Evolutionary conservation across 2,797 vertebrate species (phyloP).

Genomic region (Ctenosaura bakeri): DNA sequence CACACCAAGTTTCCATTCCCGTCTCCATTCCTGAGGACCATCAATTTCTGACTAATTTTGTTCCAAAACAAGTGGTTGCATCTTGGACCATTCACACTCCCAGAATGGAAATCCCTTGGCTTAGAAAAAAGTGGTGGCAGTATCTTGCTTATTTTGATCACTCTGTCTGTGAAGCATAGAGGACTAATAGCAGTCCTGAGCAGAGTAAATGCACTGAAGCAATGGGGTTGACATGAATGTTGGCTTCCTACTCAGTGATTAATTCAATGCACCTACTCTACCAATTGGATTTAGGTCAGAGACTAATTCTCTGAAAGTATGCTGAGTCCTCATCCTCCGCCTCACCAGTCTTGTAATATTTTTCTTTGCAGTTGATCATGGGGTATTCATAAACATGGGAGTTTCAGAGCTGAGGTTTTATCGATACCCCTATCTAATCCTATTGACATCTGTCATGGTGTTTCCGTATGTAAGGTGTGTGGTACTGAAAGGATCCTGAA

Average conservation of each 20-base stretch:
- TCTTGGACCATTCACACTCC: neutral
- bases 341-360: neutral
- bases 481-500: neutral
- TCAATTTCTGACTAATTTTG: neutral
- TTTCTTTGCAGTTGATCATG: neutral
- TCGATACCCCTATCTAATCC: neutral
- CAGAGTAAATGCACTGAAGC: too few species aligned
- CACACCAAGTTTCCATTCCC: neutral
- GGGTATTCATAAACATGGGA: too few species aligned
- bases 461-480: neutral
- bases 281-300: too few species aligned
- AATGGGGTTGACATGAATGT: too few species aligned
- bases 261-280: too few species aligned
- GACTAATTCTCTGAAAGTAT: too few species aligned
- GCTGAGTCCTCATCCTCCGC: too few species aligned
- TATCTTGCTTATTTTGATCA: neutral
- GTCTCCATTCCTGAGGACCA: neutral
- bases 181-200: too few species aligned
- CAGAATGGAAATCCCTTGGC: neutral
- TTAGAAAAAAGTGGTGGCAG: neutral
- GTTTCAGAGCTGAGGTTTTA: neutral
- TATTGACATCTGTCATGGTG: neutral
- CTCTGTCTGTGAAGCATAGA: neutral
- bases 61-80: neutral
- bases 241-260: too few species aligned